These are phyloP conservation scores for Drosophila koepferae DNA, from an alignment of 2,888 invertebrate genomes.

Conservation along the genomic window DNA sequence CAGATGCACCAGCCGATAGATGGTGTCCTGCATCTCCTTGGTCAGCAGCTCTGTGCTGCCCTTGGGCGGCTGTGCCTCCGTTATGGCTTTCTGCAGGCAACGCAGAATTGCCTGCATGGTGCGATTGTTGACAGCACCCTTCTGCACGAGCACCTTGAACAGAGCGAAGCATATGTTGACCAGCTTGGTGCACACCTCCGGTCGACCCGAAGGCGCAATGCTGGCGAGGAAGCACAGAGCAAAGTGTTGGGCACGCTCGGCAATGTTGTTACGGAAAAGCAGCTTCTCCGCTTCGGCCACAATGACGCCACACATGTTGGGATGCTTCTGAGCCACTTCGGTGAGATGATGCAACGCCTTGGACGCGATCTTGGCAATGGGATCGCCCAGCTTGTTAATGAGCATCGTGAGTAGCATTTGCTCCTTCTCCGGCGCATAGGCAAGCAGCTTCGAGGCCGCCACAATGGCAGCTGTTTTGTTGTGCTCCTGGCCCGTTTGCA, in stretches of 20 bases:
- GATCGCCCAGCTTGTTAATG: slow-evolving; percentile 98
- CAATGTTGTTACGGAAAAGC: slow-evolving; percentile 94
- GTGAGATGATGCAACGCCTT: slow-evolving; percentile 94
- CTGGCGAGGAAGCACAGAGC: slow-evolving; percentile 96
- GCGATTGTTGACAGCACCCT: slow-evolving; percentile 92
- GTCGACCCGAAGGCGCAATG: slow-evolving; percentile 89
- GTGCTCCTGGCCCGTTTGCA: slow-evolving; percentile 84
- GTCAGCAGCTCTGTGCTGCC: slow-evolving; percentile 81
- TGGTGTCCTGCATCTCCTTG: slow-evolving; percentile 87
- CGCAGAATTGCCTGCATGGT: slow-evolving; percentile 93
- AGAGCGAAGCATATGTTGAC: slow-evolving; percentile 97
- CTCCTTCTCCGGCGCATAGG: slow-evolving; percentile 84
- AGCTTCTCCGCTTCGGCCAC: slow-evolving; percentile 95
- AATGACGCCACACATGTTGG: slow-evolving; percentile 96
- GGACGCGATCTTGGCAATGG: slow-evolving; percentile 91
- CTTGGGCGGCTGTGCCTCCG: slow-evolving; percentile 79
- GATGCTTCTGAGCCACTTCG: slow-evolving; percentile 93
- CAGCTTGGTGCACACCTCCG: slow-evolving; percentile 93
- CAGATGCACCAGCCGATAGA: slow-evolving; percentile 93
- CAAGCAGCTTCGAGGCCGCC: slow-evolving; percentile 78
- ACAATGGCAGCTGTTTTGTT: slow-evolving; percentile 82
- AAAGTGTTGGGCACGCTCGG: slow-evolving; percentile 95
- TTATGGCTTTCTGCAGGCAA: slow-evolving; percentile 91
- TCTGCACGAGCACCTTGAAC: slow-evolving; percentile 95
- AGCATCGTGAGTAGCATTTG: slow-evolving; percentile 90